Evolutionary conservation across 2,888 invertebrate species (phyloP).

Genomic region (Norana najaformis): DNA sequence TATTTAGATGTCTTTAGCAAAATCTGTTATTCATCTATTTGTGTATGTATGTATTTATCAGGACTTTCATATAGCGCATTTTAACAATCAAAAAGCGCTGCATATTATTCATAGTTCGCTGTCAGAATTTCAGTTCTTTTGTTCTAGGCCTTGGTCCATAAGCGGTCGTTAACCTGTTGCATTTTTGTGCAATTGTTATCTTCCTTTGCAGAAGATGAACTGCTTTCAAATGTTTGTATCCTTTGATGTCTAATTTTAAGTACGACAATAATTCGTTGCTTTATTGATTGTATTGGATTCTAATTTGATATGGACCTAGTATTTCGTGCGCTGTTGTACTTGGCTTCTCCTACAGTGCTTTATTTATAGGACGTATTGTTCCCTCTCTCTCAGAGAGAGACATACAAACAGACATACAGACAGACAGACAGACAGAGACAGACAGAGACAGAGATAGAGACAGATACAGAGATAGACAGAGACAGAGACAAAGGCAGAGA

Average conservation of each 20-base stretch:
- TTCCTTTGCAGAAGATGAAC: background rate
- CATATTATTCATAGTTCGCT: background rate
- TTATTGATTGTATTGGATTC: background rate
- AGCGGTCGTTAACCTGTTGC: background rate
- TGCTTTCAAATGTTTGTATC: background rate
- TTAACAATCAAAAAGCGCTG: background rate
- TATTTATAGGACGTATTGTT: background rate
- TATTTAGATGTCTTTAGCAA: background rate
- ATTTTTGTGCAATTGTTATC: background rate
- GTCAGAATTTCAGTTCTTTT: background rate
- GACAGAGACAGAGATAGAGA: no score
- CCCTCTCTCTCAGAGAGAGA: no score
- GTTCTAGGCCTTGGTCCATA: background rate
- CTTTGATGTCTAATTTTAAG: background rate
- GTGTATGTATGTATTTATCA: background rate
- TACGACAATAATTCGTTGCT: background rate
- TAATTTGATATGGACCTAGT: background rate
- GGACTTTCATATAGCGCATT: background rate
- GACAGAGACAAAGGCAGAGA: no score
- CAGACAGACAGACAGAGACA: no score
- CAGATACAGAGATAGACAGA: no score
- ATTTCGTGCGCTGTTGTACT: background rate
- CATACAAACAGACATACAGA: no score
- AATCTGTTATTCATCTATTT: background rate
- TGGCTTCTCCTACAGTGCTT: background rate